Evolutionary conservation across 2,888 invertebrate genomes (phyloP), one percentile per base, ranked within the genome.

Genomic region (Phaonia tiefii): DNA sequence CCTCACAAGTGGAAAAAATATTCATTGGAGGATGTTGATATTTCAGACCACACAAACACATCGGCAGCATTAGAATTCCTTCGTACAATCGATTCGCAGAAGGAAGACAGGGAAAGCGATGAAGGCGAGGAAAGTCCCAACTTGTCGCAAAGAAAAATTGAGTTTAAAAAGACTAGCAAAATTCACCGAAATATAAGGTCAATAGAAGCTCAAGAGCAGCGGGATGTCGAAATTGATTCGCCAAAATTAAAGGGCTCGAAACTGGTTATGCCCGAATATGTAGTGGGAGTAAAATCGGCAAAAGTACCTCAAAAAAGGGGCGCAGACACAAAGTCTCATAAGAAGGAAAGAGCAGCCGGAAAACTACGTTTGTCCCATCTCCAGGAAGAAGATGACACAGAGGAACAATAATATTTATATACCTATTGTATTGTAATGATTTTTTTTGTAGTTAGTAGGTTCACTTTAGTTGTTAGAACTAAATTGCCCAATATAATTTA

Each of bases 1-100:
- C 97, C 97, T 13, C 93, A 95, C 80, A 96, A 95, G 87, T 97
- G 96, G 95, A 94, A 93, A 11, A 95, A 94, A 86, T 97, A 97
- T 86, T 94, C 94, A 15, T 89, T 97, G 17, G 94, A 93, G 26
- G 96, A 97, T 92, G 96, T 96, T 2, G 96, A 96, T 86, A 94
- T 96, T 91, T 95, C 96, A 0, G 96, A 97, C 75, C 92, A 92
- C 70, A 94, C 94, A 51, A 97, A 97, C 86, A 93, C 94, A 13
- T 93, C 93, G 58, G 95, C 96, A 46, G 97, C 97, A 0, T 92
- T 96, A 84, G 92, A 94, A n/a, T 95, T 96, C 88, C 91, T 97
- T 39, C 92, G 92, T 75, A 93, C 95, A 89, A 89, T 96, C 83
- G 94, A 94, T 86, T 92, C 93, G 67, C 92, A 93, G 63, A 92